These are phyloP conservation scores for Neodon shergylaensis DNA, from an alignment of 2,113 vertebrate species.

Conservation along the genomic window DNA sequence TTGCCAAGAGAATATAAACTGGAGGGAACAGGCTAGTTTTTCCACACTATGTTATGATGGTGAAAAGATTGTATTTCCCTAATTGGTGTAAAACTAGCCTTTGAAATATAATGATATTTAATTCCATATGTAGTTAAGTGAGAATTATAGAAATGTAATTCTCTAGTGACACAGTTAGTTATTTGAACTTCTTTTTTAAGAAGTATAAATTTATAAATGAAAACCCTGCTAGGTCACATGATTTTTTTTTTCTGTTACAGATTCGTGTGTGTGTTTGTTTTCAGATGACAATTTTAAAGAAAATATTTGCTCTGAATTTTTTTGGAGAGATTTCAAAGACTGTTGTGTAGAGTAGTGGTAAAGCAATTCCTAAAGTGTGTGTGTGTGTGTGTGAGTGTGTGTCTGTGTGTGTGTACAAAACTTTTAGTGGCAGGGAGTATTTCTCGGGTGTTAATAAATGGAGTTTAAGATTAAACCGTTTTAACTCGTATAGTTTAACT, in stretches of 20 bases:
- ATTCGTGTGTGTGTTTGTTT: slow-evolving; percentile 45
- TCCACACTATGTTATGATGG: slow-evolving; percentile 81
- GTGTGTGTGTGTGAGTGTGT: neutral
- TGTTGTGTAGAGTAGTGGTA: slow-evolving; percentile 7
- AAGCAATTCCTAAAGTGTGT: slow-evolving; percentile 14
- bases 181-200: slow-evolving; percentile 69
- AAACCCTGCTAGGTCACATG: slow-evolving; percentile 40
- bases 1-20: slow-evolving; percentile 88
- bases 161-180: slow-evolving; percentile 68
- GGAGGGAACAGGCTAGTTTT: slow-evolving; percentile 85
- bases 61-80: slow-evolving; percentile 73
- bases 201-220: slow-evolving; percentile 68
- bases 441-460: slow-evolving; percentile 62
- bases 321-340: slow-evolving; percentile 37
- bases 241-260: slow-evolving; percentile 75
- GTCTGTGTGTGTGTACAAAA: neutral
- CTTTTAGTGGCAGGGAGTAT: slow-evolving; percentile 45
- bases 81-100: slow-evolving; percentile 75
- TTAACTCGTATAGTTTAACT: slow-evolving; percentile 57
- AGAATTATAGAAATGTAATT: slow-evolving; percentile 69
- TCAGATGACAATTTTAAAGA: slow-evolving; percentile 48
- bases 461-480: slow-evolving; percentile 77
- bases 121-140: slow-evolving; percentile 72
- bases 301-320: slow-evolving; percentile 30
- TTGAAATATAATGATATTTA: slow-evolving; percentile 75